Percentiles rank a stretch among this genome's conserved stretches.
Evolutionary conservation across 2,113 vertebrate species (phyloP).

Genomic region (Paraplagusia blochii): DNA sequence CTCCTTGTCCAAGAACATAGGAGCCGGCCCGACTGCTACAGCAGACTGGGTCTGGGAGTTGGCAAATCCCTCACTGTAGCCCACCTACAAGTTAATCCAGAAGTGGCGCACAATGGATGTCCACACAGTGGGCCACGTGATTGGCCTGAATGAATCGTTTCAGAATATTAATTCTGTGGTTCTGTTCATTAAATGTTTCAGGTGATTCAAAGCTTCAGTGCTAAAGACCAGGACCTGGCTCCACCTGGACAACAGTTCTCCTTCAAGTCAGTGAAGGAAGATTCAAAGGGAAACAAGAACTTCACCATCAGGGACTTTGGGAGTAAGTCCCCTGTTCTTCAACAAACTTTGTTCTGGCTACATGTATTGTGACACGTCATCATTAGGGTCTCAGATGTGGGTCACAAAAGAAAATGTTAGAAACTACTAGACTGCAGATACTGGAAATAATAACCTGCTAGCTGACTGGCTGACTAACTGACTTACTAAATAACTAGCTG

Average conservation of each 20-base stretch:
- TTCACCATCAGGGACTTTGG: conserved; percentile 95
- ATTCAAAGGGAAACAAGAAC: conserved; percentile 86
- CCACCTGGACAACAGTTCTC: conserved; percentile 88
- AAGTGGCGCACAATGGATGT: no score
- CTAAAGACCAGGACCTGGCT: conserved; percentile 87
- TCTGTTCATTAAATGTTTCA: conserved; percentile 62
- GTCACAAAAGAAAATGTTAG: no score
- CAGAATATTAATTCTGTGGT: neutral
- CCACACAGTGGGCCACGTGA: no score
- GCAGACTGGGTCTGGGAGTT: no score
- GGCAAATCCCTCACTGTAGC: no score
- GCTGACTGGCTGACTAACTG: no score
- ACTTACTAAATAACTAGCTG: no score
- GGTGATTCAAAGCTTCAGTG: conserved; percentile 91
- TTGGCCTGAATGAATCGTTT: neutral
- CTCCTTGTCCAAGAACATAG: neutral
- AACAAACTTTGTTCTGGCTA: neutral
- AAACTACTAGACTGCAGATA: no score
- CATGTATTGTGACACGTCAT: no score
- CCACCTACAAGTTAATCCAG: no score
- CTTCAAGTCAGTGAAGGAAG: conserved; percentile 85
- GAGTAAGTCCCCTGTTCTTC: conserved; percentile 78
- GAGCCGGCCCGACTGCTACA: neutral
- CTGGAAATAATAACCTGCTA: no score
- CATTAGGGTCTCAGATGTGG: no score